Percentiles rank a stretch among this genome's conserved stretches.
Conservation (phyloP, 2,113 vertebrate genomes). For the Cavia aperea region DNA sequence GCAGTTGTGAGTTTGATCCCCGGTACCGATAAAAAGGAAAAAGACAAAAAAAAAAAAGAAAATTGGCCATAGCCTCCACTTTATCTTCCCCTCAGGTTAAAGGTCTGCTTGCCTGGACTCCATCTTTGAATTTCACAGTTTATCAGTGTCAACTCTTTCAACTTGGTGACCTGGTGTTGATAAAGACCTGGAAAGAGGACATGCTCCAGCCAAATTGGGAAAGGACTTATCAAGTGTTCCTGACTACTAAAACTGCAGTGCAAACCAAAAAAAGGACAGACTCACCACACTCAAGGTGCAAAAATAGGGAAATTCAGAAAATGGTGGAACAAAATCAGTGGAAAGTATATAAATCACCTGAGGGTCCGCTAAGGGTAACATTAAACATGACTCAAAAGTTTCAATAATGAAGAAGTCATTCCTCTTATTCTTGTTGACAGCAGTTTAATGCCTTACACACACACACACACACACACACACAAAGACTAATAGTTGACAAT, state of each 20-base stretch:
- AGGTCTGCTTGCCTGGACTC: background rate
- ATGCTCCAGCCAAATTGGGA: background rate
- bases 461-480: background rate
- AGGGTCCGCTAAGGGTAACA: background rate
- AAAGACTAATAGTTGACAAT: background rate
- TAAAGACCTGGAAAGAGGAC: background rate
- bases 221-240: background rate
- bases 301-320: background rate
- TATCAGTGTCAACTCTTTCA: background rate
- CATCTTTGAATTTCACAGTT: background rate
- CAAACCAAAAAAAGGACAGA: background rate
- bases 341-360: no score
- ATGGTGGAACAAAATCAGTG: background rate
- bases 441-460: background rate
- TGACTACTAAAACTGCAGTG: background rate
- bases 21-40: no score
- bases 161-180: background rate
- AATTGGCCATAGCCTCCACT: no score
- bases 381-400: background rate
- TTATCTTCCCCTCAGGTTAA: background rate
- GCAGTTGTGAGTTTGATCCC: no score
- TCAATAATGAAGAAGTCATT: background rate
- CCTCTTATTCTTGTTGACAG: background rate
- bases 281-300: background rate
- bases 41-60: no score